A percentile compares a stretch with the other conserved stretches of the same genome.
phyloP scores from a whole-genome alignment of 2,797 vertebrate species.

The Gobio occitaniae region DNA sequence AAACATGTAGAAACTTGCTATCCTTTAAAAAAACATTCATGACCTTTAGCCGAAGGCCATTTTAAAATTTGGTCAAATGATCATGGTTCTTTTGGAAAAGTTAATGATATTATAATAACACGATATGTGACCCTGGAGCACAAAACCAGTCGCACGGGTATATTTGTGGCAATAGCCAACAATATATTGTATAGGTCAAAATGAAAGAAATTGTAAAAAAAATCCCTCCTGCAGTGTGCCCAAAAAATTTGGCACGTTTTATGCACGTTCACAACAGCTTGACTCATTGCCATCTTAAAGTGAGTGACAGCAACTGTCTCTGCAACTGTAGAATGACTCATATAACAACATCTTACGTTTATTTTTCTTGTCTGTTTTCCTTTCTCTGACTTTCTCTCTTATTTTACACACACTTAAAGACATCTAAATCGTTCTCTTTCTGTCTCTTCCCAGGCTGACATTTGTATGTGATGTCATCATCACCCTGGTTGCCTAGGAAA shows the following conservation, averaged over 20 bases:
- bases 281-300: background rate
- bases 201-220: too few relatives aligned
- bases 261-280: background rate
- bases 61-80: background rate
- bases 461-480: constrained; percentile 63
- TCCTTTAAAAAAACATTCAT: background rate
- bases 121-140: background rate
- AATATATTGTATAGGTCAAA: too few relatives aligned
- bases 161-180: too few relatives aligned
- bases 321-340: background rate
- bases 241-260: too few relatives aligned
- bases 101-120: background rate
- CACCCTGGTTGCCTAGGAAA: constrained; percentile 57
- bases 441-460: constrained; percentile 49
- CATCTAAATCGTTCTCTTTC: constrained; percentile 26
- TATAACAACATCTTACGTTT: background rate
- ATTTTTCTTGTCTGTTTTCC: background rate
- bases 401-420: constrained; percentile 10
- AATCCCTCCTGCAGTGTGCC: too few relatives aligned
- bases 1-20: background rate
- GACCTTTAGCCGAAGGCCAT: background rate
- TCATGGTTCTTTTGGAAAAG: background rate
- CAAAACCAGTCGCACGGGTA: too few relatives aligned
- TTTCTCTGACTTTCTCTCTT: constrained; percentile 3
- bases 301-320: background rate